phyloP scores from a whole-genome alignment of 2,888 invertebrate genomes.

The Pandemis corylana region DNA sequence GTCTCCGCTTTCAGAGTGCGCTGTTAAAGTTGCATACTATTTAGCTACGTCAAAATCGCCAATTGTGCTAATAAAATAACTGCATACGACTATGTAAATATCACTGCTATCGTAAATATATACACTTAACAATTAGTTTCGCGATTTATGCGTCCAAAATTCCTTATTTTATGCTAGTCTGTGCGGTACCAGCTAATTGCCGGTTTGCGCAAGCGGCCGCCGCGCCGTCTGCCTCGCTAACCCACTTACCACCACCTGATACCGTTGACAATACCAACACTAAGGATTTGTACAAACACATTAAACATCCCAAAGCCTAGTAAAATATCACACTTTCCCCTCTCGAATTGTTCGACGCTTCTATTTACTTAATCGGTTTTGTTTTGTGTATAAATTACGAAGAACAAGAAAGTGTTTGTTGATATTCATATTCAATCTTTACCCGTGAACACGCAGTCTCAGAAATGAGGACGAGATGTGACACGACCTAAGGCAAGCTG shows the following conservation, averaged over 20 bases:
- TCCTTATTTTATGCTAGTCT: slow-evolving; percentile 23
- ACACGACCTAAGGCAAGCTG: slow-evolving; percentile 73
- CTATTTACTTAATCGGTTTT: slow-evolving; percentile 33
- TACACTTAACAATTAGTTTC: slow-evolving; percentile 5
- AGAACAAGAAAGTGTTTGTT: slow-evolving; percentile 18
- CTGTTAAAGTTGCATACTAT: not conserved
- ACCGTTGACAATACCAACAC: slow-evolving; percentile 38
- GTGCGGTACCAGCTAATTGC: slow-evolving; percentile 56
- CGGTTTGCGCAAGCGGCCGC: slow-evolving; percentile 65
- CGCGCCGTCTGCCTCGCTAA: slow-evolving; percentile 73
- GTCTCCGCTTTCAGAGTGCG: not conserved
- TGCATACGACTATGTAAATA: slow-evolving; percentile 3
- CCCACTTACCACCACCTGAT: slow-evolving; percentile 60
- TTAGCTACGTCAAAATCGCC: not conserved
- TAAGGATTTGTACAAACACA: slow-evolving; percentile 26
- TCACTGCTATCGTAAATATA: slow-evolving; percentile 3
- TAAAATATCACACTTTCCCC: slow-evolving; percentile 28
- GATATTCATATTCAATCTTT: slow-evolving; percentile 27
- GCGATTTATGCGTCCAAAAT: slow-evolving; percentile 32
- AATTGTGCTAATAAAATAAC: slow-evolving; percentile 2
- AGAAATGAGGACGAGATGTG: slow-evolving; percentile 67
- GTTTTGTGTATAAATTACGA: slow-evolving; percentile 17
- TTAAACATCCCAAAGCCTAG: slow-evolving; percentile 33
- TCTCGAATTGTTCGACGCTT: slow-evolving; percentile 19
- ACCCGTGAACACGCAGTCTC: slow-evolving; percentile 47